Evolutionary conservation across 2,797 vertebrate genomes (phyloP).

Genomic region (Columba guinea): DNA sequence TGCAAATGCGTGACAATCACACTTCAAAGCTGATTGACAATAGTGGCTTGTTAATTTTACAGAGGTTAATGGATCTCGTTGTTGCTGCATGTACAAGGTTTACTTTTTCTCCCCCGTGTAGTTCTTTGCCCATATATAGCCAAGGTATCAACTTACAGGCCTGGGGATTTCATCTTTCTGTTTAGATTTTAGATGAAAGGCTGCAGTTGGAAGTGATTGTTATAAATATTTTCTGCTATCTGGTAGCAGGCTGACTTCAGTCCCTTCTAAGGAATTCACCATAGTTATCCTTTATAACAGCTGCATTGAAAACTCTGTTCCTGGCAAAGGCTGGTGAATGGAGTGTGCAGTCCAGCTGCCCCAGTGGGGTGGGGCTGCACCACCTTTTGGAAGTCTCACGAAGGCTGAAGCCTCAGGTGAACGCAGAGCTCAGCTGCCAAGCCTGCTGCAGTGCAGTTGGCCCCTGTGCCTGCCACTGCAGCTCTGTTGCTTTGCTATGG

Average conservation of each 20-base stretch:
- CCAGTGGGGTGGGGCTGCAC: background rate
- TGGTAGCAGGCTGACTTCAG: conserved; percentile 53
- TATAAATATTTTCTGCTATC: conserved; percentile 73
- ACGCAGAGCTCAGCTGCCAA: background rate
- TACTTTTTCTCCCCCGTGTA: conserved; percentile 22
- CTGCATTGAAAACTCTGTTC: background rate
- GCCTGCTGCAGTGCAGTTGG: background rate
- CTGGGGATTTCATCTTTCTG: conserved; percentile 71
- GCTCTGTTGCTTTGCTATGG: conserved; percentile 39
- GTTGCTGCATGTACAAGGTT: conserved; percentile 16
- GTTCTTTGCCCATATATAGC: conserved; percentile 78
- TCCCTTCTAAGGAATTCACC: conserved; percentile 45
- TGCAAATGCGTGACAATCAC: conserved; percentile 64
- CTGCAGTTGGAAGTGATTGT: conserved; percentile 61
- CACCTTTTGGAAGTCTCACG: background rate
- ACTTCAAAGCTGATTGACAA: conserved; percentile 70
- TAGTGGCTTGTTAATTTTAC: conserved; percentile 40
- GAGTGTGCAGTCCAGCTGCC: background rate
- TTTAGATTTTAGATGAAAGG: conserved; percentile 72
- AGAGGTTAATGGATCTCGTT: conserved; percentile 57
- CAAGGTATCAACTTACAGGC: conserved; percentile 57
- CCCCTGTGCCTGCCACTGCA: background rate
- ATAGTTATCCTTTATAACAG: background rate
- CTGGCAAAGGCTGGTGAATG: background rate
- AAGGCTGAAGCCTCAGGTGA: background rate